Conservation (phyloP, 2,888 invertebrate genomes). For the Agonopterix arenella region DNA sequence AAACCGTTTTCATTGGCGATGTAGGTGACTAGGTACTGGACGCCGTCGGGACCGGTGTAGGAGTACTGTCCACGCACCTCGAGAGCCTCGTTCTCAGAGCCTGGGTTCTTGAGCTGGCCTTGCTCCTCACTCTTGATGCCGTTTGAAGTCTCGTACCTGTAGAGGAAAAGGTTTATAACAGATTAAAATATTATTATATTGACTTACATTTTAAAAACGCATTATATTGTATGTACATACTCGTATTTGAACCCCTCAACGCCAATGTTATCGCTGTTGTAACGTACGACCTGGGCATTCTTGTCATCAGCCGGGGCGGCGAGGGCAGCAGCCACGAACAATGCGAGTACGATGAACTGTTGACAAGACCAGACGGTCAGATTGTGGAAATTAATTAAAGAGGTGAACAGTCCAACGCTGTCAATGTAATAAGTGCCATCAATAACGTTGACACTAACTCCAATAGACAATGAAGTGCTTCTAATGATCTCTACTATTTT, state of each 20-base stretch:
- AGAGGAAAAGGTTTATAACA: not conserved
- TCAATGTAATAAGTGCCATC: too few species aligned
- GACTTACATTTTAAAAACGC: too few species aligned
- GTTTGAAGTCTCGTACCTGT: conserved; percentile 46
- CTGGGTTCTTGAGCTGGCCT: conserved; percentile 56
- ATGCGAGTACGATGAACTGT: conserved; percentile 60
- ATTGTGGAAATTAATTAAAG: too few species aligned
- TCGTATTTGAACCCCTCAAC: conserved; percentile 35
- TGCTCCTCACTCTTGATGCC: conserved; percentile 39
- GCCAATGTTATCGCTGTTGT: conserved; percentile 43
- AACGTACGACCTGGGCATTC: conserved; percentile 31
- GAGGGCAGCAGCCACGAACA: conserved; percentile 41
- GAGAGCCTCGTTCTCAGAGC: conserved; percentile 57
- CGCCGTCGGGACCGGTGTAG: conserved; percentile 63
- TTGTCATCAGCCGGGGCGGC: conserved; percentile 43
- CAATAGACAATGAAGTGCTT: too few species aligned
- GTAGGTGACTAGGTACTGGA: conserved; percentile 62
- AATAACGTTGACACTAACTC: too few species aligned
- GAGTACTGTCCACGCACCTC: conserved; percentile 65
- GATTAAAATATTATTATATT: too few species aligned
- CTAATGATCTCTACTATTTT: too few species aligned
- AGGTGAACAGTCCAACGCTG: too few species aligned
- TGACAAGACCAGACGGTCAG: not conserved
- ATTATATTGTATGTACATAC: conserved; percentile 34
- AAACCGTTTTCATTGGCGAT: conserved; percentile 72